Conservation (phyloP, 2,888 invertebrate genomes). For the Sphaerophoria rueppellii region DNA sequence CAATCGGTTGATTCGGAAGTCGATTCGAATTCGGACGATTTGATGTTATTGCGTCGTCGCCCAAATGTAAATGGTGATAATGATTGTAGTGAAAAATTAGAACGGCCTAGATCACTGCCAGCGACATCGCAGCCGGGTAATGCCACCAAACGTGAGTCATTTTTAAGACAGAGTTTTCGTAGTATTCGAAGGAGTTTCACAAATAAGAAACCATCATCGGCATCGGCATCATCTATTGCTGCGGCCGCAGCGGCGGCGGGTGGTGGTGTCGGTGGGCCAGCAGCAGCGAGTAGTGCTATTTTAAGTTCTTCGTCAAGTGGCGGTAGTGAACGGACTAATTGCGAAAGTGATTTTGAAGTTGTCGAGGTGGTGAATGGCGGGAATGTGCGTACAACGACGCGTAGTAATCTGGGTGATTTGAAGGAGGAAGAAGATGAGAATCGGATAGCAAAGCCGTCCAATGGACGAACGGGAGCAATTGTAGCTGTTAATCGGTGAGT, state of each 20-base stretch:
- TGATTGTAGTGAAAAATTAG: constrained; percentile 8
- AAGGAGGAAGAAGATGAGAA: constrained; percentile 67
- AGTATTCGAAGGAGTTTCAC: constrained; percentile 79
- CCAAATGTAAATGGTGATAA: constrained; percentile 23
- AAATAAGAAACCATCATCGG: constrained; percentile 27
- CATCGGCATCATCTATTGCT: not conserved
- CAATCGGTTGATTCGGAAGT: constrained; percentile 27
- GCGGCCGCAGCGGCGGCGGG: not conserved
- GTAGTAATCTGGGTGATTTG: constrained; percentile 56
- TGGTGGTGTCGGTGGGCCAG: not conserved
- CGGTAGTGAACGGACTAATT: constrained; percentile 57
- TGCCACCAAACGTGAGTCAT: constrained; percentile 78
- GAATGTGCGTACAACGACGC: constrained; percentile 29
- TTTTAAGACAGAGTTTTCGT: constrained; percentile 78
- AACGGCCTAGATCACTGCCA: constrained; percentile 57
- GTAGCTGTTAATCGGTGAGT: constrained; percentile 52
- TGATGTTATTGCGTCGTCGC: constrained; percentile 35
- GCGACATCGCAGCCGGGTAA: constrained; percentile 8
- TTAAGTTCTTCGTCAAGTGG: constrained; percentile 68
- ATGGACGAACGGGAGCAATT: constrained; percentile 33
- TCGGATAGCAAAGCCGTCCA: constrained; percentile 41
- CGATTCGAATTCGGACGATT: constrained; percentile 54
- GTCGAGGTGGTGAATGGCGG: constrained; percentile 44
- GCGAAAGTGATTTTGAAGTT: constrained; percentile 63
- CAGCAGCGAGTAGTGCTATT: constrained; percentile 29